Evolutionary conservation across 2,888 invertebrate species (phyloP), one percentile per base, ranked within the genome.

Genomic region (Eupithecia abbreviata): DNA sequence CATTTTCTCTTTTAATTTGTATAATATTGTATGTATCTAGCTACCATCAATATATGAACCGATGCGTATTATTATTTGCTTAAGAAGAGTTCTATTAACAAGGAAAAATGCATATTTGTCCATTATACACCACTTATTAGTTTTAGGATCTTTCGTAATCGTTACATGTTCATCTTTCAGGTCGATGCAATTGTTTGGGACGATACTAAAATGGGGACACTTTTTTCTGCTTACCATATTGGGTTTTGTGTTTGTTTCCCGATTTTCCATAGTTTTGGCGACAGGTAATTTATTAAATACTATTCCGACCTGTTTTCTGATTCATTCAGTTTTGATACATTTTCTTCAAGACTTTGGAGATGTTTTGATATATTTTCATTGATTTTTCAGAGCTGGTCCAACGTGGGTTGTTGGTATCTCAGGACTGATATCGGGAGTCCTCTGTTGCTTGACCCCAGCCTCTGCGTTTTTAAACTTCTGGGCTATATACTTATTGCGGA

Each of bases 181-280:
- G 85, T 90, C 71, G 89, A 92, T 30, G 81, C 90, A 47, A 87
- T 92, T 68, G 87, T 85, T 82, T 94, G 94, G 94, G 89, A 92
- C 82, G 92, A 92, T 75, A 87, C 88, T 75, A 91, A 90, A 85
- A 88, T 93, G 79, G 92, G 91, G 0, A 87, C 84, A 79, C 76
- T 95, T 15, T 90, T 94, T 83, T 88, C 92, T 10, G 92, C 94
- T 0, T 95, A 95, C 81, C 93, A 93, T 76, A 90, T 94, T 69
- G 94, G 94, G 82, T 94, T 90, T 80, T 93, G 92, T 78, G 85
- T 93, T 75, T 94, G 94, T 84, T 95, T 94, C 79, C 94, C 94
- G 2, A 90, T 95, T 83, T 94, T 95, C 79, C 93, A 94, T 79
- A 94, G 87, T 79, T 74, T 91, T 47, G 93, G 94, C 49, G 94